Evolutionary conservation across 2,888 invertebrate species (phyloP).

Genomic region (Dysmachus trigonus): DNA sequence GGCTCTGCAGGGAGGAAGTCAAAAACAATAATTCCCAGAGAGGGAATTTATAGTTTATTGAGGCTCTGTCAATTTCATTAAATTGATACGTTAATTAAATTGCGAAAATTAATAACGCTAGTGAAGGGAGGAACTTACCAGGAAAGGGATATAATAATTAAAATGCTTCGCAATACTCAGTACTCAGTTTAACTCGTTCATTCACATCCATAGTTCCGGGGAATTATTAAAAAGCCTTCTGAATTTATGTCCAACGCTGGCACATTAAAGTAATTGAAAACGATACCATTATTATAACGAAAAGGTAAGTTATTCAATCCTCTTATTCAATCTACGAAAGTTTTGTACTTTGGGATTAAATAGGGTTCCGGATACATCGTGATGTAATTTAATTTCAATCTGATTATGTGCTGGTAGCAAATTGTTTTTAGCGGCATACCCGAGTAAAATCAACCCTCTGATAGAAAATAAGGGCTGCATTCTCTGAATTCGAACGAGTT

Average conservation of each 20-base stretch:
- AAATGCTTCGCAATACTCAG: neutral
- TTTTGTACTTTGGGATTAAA: neutral
- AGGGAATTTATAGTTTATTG: neutral
- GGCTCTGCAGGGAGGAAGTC: neutral
- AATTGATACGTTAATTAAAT: neutral
- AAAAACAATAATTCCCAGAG: neutral
- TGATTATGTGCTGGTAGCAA: neutral
- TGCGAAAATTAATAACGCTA: neutral
- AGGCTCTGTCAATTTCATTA: neutral
- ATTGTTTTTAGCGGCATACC: neutral
- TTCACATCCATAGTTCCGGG: neutral
- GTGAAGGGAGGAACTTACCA: neutral
- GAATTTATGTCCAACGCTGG: neutral
- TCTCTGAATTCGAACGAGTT: neutral
- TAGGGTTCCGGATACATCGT: neutral
- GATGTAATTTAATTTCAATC: neutral
- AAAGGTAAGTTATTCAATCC: neutral
- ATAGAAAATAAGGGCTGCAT: neutral
- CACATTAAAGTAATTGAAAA: neutral
- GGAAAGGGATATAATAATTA: neutral
- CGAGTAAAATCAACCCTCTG: neutral
- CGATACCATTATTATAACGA: neutral
- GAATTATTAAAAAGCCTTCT: neutral
- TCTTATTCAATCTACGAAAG: neutral
- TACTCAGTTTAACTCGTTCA: neutral